Evolutionary conservation across 1,140 invertebrate species (phyloP), one percentile per base, ranked within the genome.

Genomic region (Neomicropteryx cornuta): DNA sequence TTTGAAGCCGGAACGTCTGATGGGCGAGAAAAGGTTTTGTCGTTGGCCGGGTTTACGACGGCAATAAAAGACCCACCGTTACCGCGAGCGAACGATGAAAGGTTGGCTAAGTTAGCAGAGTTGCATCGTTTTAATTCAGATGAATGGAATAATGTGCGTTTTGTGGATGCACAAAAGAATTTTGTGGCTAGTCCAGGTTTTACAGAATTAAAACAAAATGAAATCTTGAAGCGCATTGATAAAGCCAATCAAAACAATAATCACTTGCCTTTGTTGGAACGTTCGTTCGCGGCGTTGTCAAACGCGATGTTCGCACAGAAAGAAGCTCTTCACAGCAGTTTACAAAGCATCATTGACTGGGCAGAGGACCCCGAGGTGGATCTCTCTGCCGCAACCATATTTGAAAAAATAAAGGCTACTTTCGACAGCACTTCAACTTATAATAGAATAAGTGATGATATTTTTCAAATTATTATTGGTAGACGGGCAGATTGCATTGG

Each of bases 401-500:
- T 44, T 17, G n/a, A 20, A 18, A 17, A 20, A 14, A 32, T 50
- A 18, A 42, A 39, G 11, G 32, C 38, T 11, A 32, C 44, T 11
- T 48, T 48, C 33, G 47, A 44, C 11, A 44, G 36, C 3, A 18
- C 40, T 21, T 49, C 42, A 2, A 16, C 33, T 20, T 50, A 43
- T 39, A 45, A 38, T 22, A 40, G 4, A 0, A 30, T 43, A 5
- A 41, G 46, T 11, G 41, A 45, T 3, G 42, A 51, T 30, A 48
- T 49, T 14, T 19, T 49, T 11, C 45, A 49, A 34, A 46, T 51
- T 21, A 43, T 46, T 21, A 49, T 47, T 16, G 45, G 47, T 1
- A 51, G 44, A 31, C 39, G 47, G 6, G 45, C 43, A 1, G 45
- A 49, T 30, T 24, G 44, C 4, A 6, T 49, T 35, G 41, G 46